A percentile compares a stretch with the other conserved stretches of the same genome.
phyloP scores from a whole-genome alignment of 2,797 vertebrate species.

The Coreius guichenoti region DNA sequence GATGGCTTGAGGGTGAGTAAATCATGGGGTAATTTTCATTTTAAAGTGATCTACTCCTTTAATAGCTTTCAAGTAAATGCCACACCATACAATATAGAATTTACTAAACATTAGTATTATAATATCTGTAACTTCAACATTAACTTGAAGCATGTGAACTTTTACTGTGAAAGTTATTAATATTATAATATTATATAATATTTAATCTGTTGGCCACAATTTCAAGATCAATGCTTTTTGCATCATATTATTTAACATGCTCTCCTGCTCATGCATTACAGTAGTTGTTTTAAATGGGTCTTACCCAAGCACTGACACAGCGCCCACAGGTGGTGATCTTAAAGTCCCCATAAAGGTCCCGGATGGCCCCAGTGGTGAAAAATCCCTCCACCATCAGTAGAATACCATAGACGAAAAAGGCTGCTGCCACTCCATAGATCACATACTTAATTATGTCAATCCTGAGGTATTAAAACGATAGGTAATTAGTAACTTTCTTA shows the following conservation, averaged over 20 bases:
- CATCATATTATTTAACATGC: not conserved
- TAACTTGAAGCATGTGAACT: not conserved
- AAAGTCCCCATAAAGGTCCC: constrained; percentile 97
- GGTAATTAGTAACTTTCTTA: not conserved
- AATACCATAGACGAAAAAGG: constrained; percentile 97
- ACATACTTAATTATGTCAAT: constrained; percentile 98
- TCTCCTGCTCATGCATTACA: not conserved
- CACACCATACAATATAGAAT: not conserved
- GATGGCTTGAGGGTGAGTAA: too few relatives aligned
- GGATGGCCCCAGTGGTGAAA: constrained; percentile 97
- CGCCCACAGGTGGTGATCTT: constrained; percentile 97
- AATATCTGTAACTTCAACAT: not conserved
- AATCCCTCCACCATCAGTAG: constrained; percentile 98
- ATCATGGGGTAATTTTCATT: too few relatives aligned
- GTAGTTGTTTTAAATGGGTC: constrained; percentile 32
- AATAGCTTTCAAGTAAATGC: not conserved
- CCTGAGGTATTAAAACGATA: constrained; percentile 38
- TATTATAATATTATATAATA: too few relatives aligned
- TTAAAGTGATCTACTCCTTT: not conserved
- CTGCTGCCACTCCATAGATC: constrained; percentile 95
- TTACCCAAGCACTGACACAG: constrained; percentile 96
- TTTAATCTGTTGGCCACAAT: too few relatives aligned
- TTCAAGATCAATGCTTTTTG: not conserved
- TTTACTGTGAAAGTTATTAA: not conserved
- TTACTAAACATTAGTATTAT: not conserved